Base-by-base conservation (phyloP, 2,888 invertebrate species). In the Apotomis turbidana region DNA sequence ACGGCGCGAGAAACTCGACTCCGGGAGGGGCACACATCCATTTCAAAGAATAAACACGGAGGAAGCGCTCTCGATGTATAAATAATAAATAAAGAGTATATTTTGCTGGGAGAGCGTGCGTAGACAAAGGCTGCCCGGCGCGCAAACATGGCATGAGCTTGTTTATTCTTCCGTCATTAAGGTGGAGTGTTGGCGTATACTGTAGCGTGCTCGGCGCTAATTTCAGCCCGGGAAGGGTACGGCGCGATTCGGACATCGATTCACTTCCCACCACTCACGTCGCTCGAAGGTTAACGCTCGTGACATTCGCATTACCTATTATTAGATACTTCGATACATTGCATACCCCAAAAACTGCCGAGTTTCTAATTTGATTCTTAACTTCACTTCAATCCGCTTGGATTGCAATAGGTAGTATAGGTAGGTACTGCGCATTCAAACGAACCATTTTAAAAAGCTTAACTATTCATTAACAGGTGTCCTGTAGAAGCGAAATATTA, bases 141-240 rank as follows among this genome's bases (percentile, higher is more conserved):
- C 79, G 88, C 86, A 90, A 91, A 90, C 88, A 89, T 77, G 78
- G 79, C 78, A 74, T 77, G 80, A 79, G 81, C 78, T 72, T 92
- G 91, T 92, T 92, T 91, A 88, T 90, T 89, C 88, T 88, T 85
- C 83, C 89, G 88, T 92, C 91, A 91, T 93, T 92, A 92, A 86
- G 86, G 83, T 86, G 82, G 86, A 90, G 90, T 90, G 90, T 88
- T 87, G 88, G 81, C 58, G 72, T 57, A 54, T 80, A 79, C 77
- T 79, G 82, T 79, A 81, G 81, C 81, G 81, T 79, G 83, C 86
- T 83, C 84, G 81, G 87, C 87, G 89, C 90, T 90, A 90, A 90
- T 91, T 90, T 87, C 87, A 88, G 86, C 85, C 83, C 85, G 85
- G 86, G 84, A 81, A 75, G 76, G 51, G 66, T 61, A 54, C 44